These are phyloP conservation scores for Argyrosomus japonicus DNA, from an alignment of 2,113 vertebrate species.

Conservation along the genomic window DNA sequence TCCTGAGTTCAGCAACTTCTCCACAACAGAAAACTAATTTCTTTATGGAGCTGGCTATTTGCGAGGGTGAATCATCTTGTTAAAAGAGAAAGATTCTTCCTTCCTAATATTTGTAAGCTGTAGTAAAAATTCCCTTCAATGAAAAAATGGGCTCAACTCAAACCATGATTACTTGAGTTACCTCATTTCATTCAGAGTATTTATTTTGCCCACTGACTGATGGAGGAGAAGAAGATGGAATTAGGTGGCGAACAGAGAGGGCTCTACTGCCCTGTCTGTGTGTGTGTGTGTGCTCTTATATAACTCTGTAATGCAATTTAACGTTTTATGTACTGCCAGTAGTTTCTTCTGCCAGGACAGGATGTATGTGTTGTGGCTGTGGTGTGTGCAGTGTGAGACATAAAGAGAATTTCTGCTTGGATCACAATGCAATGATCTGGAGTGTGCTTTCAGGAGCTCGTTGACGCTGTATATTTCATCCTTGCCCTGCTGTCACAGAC, in stretches of 20 bases:
- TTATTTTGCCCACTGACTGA: not conserved
- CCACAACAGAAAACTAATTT: too few relatives aligned
- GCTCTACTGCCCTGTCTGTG: not conserved
- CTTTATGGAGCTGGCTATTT: too few relatives aligned
- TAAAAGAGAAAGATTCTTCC: too few relatives aligned
- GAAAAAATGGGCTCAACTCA: not conserved
- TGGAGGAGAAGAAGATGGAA: not conserved
- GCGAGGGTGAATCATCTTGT: too few relatives aligned
- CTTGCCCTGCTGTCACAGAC: slow-evolving; percentile 36
- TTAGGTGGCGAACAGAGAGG: not conserved
- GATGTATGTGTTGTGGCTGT: slow-evolving; percentile 7
- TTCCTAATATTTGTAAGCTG: too few relatives aligned
- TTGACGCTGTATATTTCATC: slow-evolving; percentile 31
- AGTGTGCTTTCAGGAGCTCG: slow-evolving; percentile 18
- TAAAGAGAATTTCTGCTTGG: slow-evolving; percentile 22
- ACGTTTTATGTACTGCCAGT: not conserved
- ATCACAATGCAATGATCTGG: slow-evolving; percentile 41
- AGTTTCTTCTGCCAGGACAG: not conserved
- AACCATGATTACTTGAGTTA: not conserved
- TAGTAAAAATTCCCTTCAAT: not conserved
- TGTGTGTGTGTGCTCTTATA: not conserved
- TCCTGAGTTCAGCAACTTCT: too few relatives aligned
- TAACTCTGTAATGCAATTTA: slow-evolving; percentile 7
- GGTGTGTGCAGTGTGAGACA: slow-evolving; percentile 11
- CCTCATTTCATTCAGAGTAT: not conserved